Evolutionary conservation across 1,140 invertebrate species (phyloP).

Genomic region (Probaryconus sp.): DNA sequence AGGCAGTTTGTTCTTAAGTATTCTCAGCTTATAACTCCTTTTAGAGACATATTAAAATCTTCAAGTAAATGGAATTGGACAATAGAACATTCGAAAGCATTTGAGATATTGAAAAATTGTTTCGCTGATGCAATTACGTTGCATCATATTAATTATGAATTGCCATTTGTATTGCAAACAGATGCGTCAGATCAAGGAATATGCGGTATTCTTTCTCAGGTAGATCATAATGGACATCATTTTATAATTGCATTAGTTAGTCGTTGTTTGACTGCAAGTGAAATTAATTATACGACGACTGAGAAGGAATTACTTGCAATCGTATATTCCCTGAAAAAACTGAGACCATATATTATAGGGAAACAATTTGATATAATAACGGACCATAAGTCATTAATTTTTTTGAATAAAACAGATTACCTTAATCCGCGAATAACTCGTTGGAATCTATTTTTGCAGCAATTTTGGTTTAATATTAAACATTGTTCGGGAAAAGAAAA

Average conservation of each 20-base stretch:
- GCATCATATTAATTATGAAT: slow-evolving; percentile 5
- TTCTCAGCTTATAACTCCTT: slow-evolving; percentile 6
- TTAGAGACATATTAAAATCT: slow-evolving; percentile 30
- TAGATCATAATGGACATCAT: background rate
- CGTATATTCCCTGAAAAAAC: slow-evolving; percentile 64
- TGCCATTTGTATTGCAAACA: slow-evolving; percentile 14
- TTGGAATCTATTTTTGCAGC: slow-evolving; percentile 72
- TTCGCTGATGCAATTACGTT: slow-evolving; percentile 19
- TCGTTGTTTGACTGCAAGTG: slow-evolving; percentile 9
- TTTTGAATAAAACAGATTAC: slow-evolving; percentile 71
- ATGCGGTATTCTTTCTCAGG: slow-evolving; percentile 34
- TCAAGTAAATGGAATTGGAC: slow-evolving; percentile 21
- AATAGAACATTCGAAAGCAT: slow-evolving; percentile 11
- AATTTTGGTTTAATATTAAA: slow-evolving; percentile 70
- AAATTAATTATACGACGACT: slow-evolving; percentile 57
- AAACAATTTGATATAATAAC: slow-evolving; percentile 69
- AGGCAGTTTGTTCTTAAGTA: slow-evolving; percentile 22
- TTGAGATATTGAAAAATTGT: slow-evolving; percentile 17
- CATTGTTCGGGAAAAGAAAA: slow-evolving; percentile 61
- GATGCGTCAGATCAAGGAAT: slow-evolving; percentile 30
- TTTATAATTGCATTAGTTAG: slow-evolving; percentile 20
- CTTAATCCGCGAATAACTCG: slow-evolving; percentile 70
- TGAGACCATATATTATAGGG: slow-evolving; percentile 59
- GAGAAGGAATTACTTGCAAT: slow-evolving; percentile 68
- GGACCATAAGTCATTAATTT: slow-evolving; percentile 75